These are phyloP conservation scores for Phymastichus coffea DNA, from an alignment of 1,140 invertebrate species.

Conservation along the genomic window DNA sequence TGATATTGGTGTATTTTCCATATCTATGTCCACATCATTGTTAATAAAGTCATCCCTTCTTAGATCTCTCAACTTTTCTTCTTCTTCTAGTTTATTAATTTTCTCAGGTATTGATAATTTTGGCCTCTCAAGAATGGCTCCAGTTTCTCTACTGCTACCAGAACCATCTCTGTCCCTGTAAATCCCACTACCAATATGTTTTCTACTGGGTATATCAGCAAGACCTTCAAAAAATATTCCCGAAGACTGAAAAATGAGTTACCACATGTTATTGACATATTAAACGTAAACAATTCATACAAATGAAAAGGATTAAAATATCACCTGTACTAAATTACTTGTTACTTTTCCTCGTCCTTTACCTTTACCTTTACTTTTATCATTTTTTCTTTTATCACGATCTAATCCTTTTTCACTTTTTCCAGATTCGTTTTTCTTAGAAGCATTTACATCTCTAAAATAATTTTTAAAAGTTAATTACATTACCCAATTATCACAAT, in stretches of 20 bases:
- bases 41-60: conserved; percentile 49
- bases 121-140: conserved; percentile 37
- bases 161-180: conserved; percentile 28
- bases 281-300: background rate
- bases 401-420: background rate
- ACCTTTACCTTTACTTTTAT: conserved; percentile 29
- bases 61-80: conserved; percentile 42
- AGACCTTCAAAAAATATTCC: conserved; percentile 51
- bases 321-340: conserved; percentile 46
- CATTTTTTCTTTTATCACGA: conserved; percentile 23
- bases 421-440: conserved; percentile 30
- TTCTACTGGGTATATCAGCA: conserved; percentile 27
- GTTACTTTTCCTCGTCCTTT: conserved; percentile 34
- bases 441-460: conserved; percentile 36
- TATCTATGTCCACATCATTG: conserved; percentile 36
- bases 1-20: conserved; percentile 38
- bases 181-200: conserved; percentile 13
- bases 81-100: conserved; percentile 45
- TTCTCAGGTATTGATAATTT: conserved; percentile 44
- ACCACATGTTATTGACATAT: background rate
- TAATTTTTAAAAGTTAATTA: conserved; percentile 14
- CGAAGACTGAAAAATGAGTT: conserved; percentile 38
- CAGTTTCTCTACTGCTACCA: conserved; percentile 29
- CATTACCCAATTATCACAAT: conserved; percentile 35
- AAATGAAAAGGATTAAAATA: background rate